Evolutionary conservation across 2,113 vertebrate species (phyloP).

Genomic region (Dicerorhinus sumatrensis): DNA sequence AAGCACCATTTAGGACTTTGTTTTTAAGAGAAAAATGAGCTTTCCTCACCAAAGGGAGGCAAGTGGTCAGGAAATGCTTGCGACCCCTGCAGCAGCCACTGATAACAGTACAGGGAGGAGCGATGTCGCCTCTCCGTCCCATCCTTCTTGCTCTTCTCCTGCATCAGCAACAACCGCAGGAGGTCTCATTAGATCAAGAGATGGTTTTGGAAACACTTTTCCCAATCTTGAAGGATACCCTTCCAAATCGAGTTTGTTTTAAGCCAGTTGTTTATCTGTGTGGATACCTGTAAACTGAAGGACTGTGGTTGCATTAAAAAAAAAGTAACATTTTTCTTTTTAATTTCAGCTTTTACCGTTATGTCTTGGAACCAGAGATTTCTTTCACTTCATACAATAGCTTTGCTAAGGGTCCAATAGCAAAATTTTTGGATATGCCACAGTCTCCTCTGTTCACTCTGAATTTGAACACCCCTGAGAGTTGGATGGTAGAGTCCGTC

Average conservation of each 20-base stretch:
- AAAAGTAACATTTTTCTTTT: constrained; percentile 54
- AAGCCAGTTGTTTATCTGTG: neutral
- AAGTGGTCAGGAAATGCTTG: neutral
- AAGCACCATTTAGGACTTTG: neutral
- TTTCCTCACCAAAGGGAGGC: neutral
- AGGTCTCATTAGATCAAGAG: neutral
- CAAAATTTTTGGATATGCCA: constrained; percentile 98
- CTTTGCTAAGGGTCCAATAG: constrained; percentile 94
- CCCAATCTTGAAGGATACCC: neutral
- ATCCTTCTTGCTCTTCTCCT: neutral
- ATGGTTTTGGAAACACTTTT: neutral
- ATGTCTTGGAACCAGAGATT: constrained; percentile 96
- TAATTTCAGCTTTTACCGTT: constrained; percentile 95
- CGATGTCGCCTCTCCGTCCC: neutral
- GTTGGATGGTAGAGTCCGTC: constrained; percentile 99
- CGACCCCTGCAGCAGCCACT: no score
- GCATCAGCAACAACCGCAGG: neutral
- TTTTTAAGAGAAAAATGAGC: neutral
- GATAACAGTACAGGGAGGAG: neutral
- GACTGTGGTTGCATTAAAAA: neutral
- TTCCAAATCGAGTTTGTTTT: neutral
- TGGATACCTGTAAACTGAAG: neutral
- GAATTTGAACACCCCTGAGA: constrained; percentile 97
- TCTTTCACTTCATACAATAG: constrained; percentile 91
- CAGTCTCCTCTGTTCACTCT: constrained; percentile 97